Base-by-base conservation (phyloP, 2,888 invertebrate genomes). In the Ophion slaviceki region DNA sequence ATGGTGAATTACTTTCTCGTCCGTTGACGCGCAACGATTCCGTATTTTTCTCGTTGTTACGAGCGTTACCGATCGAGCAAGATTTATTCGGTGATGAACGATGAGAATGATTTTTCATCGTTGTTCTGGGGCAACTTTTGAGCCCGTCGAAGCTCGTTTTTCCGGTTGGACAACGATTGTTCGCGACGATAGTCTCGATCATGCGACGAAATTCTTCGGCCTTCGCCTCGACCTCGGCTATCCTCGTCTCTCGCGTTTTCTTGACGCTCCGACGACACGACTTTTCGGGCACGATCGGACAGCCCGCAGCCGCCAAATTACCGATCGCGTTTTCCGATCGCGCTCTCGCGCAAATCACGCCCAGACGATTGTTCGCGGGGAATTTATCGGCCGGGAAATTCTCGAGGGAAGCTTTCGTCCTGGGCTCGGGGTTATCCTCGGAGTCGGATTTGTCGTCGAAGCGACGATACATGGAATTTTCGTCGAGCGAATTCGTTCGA, bases 401-500 rank as follows among this genome's bases (percentile, higher is more conserved):
- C 36, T 91, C 91, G 24, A 92, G 75, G 0, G 92, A 92, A 11
- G 17, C 45, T 59, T 64, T 36, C 4, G 45, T 75, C 6, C 1
- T 14, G n/a, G 17, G n/a, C 88, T 47, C 89, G 90, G 28, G 87
- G 87, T 53, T 85, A 28, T 66, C 87, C 2, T 36, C 45, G 20
- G 8, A 7, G 8, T 61, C 61, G 61, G 61, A 53, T 0, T 75
- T 67, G 40, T 77, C 62, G 0, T 80, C 80, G 47, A 61, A 32
- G 7, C 87, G 88, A 7, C 89, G 88, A 62, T 90, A 89, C 17
- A 89, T 89, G 28, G 90, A 88, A 79, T 90, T 89, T 57, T 91
- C 90, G 70, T 92, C 91, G 10, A 92, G 80, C 0, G 92, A 93
- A 68, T 89, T 91, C 2, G 92, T 91, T 24, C 91, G 87, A 8